Base-by-base conservation (phyloP, 2,888 invertebrate species). In the Leptogaster cylindrica region DNA sequence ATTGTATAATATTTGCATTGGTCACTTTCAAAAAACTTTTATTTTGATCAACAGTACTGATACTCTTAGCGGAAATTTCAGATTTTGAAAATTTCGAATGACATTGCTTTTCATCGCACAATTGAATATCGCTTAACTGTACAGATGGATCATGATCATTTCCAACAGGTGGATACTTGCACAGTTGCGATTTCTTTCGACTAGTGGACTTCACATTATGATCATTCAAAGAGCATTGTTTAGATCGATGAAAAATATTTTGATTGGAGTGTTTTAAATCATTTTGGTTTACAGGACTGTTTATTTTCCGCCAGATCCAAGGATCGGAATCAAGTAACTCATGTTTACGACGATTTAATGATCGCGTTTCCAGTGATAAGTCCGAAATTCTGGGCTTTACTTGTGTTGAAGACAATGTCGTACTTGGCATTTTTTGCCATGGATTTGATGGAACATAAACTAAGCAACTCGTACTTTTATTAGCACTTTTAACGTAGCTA, bases 371-470 rank as follows among this genome's bases (percentile, higher is more conserved):
- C 18, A 72, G 70, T 12, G 72, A 70, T 51, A 72, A 67, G 52
- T 68, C 68, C 8, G 36, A 28, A 8, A 12, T 31, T 25, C 31
- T 14, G 5, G 2, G 33, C 18, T 31, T 55, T 20, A 4, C 68
- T 44, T 69, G 70, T 14, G 39, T 16, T 36, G 39, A 20, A 8
- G 12, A 23, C 2, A 25, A 12, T 1, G 14, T 58, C 12, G 14
- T 39, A 5, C 14, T 14, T 2, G 75, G 70, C 73, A 78, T 76
- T 72, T 78, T 79, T 14, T 79, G 74, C 81, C 80, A 81, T n/a
- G 81, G 81, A 73, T 82, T 79, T 18, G 76, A 74, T 52, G 79
- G 77, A 25, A 76, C 74, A 71, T 79, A 78, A 2, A 76, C 76
- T 27, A 81, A 72, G 55, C 79, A 80, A 23, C 77, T 77, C 2